These are phyloP conservation scores for Fissipunctia ypsillon DNA, from an alignment of 2,888 invertebrate genomes.

Conservation along the genomic window DNA sequence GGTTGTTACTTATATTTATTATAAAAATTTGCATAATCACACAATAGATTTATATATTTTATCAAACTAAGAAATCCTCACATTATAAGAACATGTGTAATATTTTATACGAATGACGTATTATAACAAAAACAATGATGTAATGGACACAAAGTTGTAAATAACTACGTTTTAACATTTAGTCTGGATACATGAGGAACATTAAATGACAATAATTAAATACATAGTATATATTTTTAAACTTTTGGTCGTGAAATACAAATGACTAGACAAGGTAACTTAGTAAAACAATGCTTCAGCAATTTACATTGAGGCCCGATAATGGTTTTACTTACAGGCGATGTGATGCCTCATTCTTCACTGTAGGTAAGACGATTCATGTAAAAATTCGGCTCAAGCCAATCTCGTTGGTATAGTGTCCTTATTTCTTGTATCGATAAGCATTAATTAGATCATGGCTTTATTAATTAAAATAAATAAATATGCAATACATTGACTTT, in stretches of 20 bases:
- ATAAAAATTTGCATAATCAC: conserved; percentile 67
- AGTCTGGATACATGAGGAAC: conserved; percentile 40
- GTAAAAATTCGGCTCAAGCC: conserved; percentile 16
- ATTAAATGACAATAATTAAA: conserved; percentile 55
- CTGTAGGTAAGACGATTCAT: conserved; percentile 12
- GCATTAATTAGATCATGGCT: conserved; percentile 37
- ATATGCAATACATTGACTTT: conserved; percentile 27
- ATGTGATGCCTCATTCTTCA: conserved; percentile 25
- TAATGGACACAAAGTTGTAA: conserved; percentile 45
- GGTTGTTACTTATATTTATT: conserved; percentile 57
- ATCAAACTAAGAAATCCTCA: conserved; percentile 65
- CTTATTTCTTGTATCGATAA: conserved; percentile 37
- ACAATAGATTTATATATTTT: conserved; percentile 56
- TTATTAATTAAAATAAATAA: conserved; percentile 36
- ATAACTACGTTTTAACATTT: conserved; percentile 42
- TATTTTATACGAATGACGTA: conserved; percentile 51
- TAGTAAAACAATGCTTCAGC: conserved; percentile 29
- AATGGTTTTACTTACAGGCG: background rate
- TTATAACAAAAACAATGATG: conserved; percentile 56
- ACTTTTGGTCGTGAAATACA: conserved; percentile 36
- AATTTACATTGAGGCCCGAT: conserved; percentile 27
- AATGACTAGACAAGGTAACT: conserved; percentile 36
- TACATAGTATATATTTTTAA: conserved; percentile 34
- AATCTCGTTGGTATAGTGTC: conserved; percentile 38
- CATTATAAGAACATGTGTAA: conserved; percentile 57